Percentiles rank a stretch among this genome's conserved stretches.
Evolutionary conservation across 2,888 invertebrate species (phyloP).

Genomic region (Octonoba sinensis): DNA sequence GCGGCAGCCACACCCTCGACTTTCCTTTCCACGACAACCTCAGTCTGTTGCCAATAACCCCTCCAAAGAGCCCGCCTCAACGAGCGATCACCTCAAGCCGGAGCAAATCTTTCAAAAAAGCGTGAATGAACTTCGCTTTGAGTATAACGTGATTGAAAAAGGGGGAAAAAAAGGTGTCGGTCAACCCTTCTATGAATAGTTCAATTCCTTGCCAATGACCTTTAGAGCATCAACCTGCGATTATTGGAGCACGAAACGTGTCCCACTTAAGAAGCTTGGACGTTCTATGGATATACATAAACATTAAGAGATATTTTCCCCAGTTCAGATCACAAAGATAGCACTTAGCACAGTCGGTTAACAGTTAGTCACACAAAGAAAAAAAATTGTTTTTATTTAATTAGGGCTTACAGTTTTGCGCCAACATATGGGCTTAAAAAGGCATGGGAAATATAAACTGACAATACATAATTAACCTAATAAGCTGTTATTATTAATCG

Average conservation of each 20-base stretch:
- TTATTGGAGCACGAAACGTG: constrained; percentile 55
- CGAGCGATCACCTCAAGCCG: constrained; percentile 7
- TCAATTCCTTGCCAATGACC: constrained; percentile 45
- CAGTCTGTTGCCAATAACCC: neutral
- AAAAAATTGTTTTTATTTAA: too few relatives aligned
- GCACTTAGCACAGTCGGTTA: neutral
- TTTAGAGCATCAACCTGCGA: constrained; percentile 39
- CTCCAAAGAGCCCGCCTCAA: neutral
- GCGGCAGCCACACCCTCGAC: constrained; percentile 1
- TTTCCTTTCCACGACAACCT: constrained; percentile 21
- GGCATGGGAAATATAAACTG: too few relatives aligned
- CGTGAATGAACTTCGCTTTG: constrained; percentile 36
- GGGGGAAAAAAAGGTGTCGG: constrained; percentile 18
- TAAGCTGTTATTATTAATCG: too few relatives aligned
- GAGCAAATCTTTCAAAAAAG: constrained; percentile 17
- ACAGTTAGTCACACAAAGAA: too few relatives aligned
- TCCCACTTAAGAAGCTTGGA: constrained; percentile 17
- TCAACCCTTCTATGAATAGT: constrained; percentile 54
- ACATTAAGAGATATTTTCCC: neutral
- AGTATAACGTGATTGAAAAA: neutral
- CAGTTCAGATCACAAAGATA: neutral
- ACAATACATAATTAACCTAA: too few relatives aligned
- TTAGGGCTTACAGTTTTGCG: too few relatives aligned
- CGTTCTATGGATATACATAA: constrained; percentile 5
- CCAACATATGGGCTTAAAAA: too few relatives aligned